Evolutionary conservation across 2,797 vertebrate species (phyloP).

Genomic region (Heteromormyrus szaboi): DNA sequence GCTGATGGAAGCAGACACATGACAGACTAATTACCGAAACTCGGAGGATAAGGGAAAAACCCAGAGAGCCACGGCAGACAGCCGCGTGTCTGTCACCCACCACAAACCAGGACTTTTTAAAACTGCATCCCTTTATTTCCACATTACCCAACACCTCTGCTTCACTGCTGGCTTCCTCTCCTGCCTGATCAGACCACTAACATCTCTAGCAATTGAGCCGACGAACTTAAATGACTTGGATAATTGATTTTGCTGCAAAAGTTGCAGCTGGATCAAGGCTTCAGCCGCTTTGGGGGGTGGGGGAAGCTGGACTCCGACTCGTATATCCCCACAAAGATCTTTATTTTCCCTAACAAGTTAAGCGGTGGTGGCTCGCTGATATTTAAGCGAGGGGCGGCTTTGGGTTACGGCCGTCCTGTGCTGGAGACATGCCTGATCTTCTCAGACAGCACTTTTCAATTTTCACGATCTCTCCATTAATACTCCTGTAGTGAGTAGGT

Average conservation of each 20-base stretch:
- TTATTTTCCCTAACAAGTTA: background rate
- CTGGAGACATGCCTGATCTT: conserved; percentile 50
- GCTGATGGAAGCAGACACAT: background rate
- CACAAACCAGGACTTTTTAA: background rate
- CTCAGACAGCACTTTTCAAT: conserved; percentile 42
- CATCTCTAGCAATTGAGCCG: background rate
- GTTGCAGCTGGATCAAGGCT: background rate
- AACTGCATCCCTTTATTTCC: background rate
- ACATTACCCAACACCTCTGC: background rate
- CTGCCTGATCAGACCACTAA: background rate
- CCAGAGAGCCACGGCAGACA: background rate
- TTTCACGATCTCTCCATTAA: conserved; percentile 30
- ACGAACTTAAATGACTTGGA: background rate
- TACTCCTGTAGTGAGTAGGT: conserved; percentile 25
- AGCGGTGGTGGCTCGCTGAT: background rate
- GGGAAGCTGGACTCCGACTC: background rate
- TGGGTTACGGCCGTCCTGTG: conserved; percentile 37
- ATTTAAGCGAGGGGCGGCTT: conserved; percentile 36
- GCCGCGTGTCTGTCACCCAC: background rate
- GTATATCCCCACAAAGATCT: background rate
- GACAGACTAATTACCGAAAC: background rate
- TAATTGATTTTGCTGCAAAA: background rate
- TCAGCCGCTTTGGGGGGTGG: background rate
- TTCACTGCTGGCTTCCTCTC: background rate
- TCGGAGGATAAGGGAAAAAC: background rate